A percentile compares a stretch with the other conserved stretches of the same genome.
Conservation (phyloP, 2,797 vertebrate genomes). For the Luscinia megarhynchos region DNA sequence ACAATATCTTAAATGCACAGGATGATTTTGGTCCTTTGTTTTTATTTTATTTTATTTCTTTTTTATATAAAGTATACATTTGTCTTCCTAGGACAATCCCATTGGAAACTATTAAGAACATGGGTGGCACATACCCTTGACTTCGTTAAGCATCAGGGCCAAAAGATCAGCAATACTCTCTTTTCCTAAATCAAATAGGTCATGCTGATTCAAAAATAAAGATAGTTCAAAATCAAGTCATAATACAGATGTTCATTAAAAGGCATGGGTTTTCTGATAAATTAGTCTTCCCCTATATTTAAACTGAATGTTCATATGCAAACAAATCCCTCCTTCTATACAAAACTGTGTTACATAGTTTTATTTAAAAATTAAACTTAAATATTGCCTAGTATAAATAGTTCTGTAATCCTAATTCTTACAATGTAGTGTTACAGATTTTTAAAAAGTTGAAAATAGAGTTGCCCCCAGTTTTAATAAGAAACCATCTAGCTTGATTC, state of each 20-base stretch:
- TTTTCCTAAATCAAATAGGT: neutral
- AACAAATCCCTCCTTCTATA: neutral
- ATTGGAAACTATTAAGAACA: neutral
- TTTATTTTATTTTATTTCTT: neutral
- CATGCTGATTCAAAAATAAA: neutral
- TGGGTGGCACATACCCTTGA: neutral
- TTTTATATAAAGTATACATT: neutral
- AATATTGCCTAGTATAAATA: neutral
- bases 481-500: constrained; percentile 23
- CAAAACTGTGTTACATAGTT: neutral
- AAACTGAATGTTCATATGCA: neutral
- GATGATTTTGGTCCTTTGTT: neutral
- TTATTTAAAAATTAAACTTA: neutral
- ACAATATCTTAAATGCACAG: neutral
- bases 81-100: neutral
- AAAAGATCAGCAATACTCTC: neutral
- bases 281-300: neutral
- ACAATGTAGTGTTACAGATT: neutral
- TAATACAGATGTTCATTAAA: neutral
- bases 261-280: neutral
- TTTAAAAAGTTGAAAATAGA: neutral
- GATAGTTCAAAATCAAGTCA: neutral
- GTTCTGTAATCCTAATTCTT: neutral
- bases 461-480: neutral
- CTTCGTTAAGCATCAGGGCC: neutral